A percentile compares a stretch with the other conserved stretches of the same genome.
Evolutionary conservation across 2,888 invertebrate genomes (phyloP).

Genomic region (Metacarcinus magister): DNA sequence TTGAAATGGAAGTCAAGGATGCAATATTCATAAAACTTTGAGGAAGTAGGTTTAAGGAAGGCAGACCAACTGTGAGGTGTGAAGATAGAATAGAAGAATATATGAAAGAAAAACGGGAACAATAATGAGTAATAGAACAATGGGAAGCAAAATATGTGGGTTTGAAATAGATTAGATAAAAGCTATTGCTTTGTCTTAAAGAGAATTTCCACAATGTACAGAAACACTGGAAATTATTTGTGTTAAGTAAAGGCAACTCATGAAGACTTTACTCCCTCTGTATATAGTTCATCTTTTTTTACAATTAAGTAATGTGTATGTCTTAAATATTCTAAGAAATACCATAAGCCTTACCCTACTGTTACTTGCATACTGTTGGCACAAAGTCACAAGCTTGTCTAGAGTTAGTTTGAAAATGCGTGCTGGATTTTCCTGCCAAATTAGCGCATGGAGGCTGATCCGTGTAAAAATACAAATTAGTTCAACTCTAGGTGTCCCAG

Average conservation of each 20-base stretch:
- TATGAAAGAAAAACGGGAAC: not conserved
- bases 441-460: slow-evolving; percentile 17
- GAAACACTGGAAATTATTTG: not conserved
- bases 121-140: not conserved
- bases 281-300: not conserved
- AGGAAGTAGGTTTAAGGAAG: not conserved
- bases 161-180: not conserved
- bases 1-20: not conserved
- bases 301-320: not conserved
- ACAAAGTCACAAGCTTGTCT: not conserved
- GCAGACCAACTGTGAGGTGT: not conserved
- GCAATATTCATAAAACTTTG: not conserved
- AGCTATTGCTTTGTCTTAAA: not conserved
- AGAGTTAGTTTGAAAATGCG: not conserved
- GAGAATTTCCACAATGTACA: not conserved
- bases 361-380: slow-evolving; percentile 3
- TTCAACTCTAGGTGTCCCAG: not conserved
- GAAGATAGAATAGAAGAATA: not conserved
- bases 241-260: not conserved
- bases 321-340: not conserved
- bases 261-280: not conserved
- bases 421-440: not conserved
- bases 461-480: not conserved
- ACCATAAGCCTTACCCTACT: not conserved
- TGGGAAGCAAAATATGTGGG: not conserved